A percentile compares a stretch with the other conserved stretches of the same genome.
Evolutionary conservation across 2,888 invertebrate genomes (phyloP).

Genomic region (Melinaea menophilus): DNA sequence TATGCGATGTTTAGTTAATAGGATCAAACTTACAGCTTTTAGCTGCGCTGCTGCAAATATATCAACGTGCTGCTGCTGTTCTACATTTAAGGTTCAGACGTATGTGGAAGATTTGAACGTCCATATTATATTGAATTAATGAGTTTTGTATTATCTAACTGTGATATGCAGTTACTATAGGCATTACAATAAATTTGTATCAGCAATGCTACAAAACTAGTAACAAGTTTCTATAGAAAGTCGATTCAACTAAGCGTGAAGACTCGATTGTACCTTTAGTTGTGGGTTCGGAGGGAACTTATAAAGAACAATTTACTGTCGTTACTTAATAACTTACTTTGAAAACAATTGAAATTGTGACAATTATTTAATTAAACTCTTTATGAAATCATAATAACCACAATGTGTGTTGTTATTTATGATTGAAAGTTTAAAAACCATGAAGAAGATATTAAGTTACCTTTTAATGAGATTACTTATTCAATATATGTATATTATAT

Average conservation of each 20-base stretch:
- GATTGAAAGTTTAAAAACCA: no score
- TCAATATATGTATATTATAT: no score
- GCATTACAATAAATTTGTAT: no score
- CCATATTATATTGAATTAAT: neutral
- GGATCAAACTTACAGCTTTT: slow-evolving; percentile 15
- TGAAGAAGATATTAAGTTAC: no score
- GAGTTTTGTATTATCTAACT: no score
- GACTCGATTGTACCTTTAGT: neutral
- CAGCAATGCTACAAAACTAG: no score
- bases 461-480: no score
- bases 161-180: no score
- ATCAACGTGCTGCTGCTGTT: neutral
- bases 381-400: neutral
- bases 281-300: neutral
- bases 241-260: neutral
- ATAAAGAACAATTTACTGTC: neutral
- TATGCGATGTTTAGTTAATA: slow-evolving; percentile 25
- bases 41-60: neutral
- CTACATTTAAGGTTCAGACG: slow-evolving; percentile 2
- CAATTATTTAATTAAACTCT: slow-evolving; percentile 6
- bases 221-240: neutral
- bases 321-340: slow-evolving; percentile 12
- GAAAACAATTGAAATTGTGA: neutral
- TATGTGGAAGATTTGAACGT: neutral
- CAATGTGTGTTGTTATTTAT: no score